Base-by-base conservation (phyloP, 2,113 vertebrate species). In the Phylloscopus trochilus region DNA sequence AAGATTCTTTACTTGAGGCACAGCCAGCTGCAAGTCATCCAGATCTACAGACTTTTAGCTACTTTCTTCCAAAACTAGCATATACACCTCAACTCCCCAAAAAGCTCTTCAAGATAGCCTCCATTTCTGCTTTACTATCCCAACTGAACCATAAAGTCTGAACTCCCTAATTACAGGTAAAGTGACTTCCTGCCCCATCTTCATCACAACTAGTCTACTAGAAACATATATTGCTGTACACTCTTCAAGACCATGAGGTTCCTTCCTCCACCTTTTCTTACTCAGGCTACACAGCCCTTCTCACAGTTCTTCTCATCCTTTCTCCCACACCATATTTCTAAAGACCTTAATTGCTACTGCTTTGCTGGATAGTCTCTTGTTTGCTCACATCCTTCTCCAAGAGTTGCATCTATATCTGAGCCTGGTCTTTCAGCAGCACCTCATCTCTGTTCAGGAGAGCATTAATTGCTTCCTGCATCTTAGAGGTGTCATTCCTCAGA, bases 31-130 rank as follows among this genome's bases (percentile, higher is more conserved):
- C 56, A 83, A 80, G 37, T 53, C n/a, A 82, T 10, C 18, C 46
- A 11, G 18, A 74, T 11, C 51, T n/a, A 88, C 13, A 58, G 27
- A 80, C 49, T 80, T 90, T 23, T 18, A 39, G 20, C 20, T 80
- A 73, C 53, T 80, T 84, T 89, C n/a, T 60, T 80, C 17, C 21
- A 89, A 76, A 90, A 30, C 3, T 31, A 62, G 28, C 8, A 31
- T 22, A 21, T 3, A 7, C 2, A 18, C 3, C 4, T 20, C 15
- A 31, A 27, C 1, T 4, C 8, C 21, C 15, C 8, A 1, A 62
- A 58, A 55, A 14, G 1, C 15, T 24, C 39, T 68, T 88, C 53
- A 66, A 44, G 10, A 58, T 0, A 83, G 28, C 28, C 59, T 90
- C 21, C 23, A 76, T 39, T 86, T 62, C 51, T 67, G 59, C 79